Conservation (phyloP, 2,888 invertebrate genomes). For the Apamea sordens region DNA sequence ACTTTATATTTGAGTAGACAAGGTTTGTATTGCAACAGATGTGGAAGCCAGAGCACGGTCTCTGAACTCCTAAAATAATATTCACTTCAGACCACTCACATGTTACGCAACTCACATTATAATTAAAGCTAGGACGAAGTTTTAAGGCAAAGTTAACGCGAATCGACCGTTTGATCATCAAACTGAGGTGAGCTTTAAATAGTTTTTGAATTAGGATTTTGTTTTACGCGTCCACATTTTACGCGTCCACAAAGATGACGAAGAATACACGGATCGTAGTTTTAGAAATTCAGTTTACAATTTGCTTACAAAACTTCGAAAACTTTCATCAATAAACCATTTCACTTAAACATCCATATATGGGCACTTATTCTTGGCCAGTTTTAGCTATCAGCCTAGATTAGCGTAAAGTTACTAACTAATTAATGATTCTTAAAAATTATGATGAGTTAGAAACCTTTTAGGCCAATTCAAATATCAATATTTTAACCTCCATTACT, state of each 20-base stretch:
- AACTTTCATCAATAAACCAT: neutral
- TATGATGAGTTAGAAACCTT: neutral
- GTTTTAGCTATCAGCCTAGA: neutral
- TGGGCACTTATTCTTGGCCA: neutral
- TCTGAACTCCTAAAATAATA: slow-evolving; percentile 90
- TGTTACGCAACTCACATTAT: slow-evolving; percentile 88
- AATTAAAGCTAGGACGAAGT: slow-evolving; percentile 86
- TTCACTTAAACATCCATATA: neutral
- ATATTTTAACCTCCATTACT: neutral
- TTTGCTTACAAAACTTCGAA: neutral
- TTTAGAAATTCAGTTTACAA: neutral
- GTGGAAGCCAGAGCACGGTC: slow-evolving; percentile 75
- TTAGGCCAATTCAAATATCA: neutral
- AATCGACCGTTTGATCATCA: slow-evolving; percentile 69
- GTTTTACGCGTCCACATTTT: slow-evolving; percentile 31
- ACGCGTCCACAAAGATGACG: too few species aligned
- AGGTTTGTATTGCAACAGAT: slow-evolving; percentile 75
- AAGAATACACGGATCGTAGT: neutral
- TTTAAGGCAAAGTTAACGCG: slow-evolving; percentile 80
- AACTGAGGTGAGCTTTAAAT: slow-evolving; percentile 46
- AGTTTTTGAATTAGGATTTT: slow-evolving; percentile 25
- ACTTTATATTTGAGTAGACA: slow-evolving; percentile 76
- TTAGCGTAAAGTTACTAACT: neutral
- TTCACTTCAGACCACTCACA: slow-evolving; percentile 87
- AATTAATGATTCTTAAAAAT: neutral